Conservation (phyloP, 2,113 vertebrate species). For the Bucco capensis region DNA sequence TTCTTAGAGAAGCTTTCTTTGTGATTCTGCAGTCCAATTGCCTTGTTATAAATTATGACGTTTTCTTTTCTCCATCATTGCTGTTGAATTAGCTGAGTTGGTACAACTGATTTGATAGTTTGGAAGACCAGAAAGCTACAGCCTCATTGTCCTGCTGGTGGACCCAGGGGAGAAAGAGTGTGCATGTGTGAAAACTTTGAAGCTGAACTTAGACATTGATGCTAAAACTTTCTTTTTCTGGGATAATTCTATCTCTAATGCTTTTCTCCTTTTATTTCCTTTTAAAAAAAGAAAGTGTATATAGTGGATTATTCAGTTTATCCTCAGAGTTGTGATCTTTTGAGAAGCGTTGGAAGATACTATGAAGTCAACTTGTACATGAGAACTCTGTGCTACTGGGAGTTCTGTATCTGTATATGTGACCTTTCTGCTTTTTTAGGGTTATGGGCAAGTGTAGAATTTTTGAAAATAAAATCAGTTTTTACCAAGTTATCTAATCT, state of each 20-base stretch:
- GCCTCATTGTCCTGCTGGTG: background rate
- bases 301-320: background rate
- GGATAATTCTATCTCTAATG: background rate
- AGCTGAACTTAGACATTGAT: background rate
- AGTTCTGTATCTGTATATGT: background rate
- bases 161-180: background rate
- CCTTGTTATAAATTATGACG: background rate
- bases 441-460: background rate
- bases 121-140: background rate
- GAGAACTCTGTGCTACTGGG: background rate
- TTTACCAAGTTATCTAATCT: background rate
- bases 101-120: background rate
- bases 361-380: background rate
- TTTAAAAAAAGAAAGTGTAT: background rate
- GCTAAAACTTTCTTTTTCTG: background rate
- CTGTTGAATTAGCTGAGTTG: background rate
- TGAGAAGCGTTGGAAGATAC: background rate
- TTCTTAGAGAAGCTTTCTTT: background rate
- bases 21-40: background rate
- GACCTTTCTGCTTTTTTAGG: background rate
- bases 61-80: background rate
- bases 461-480: background rate
- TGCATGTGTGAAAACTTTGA: background rate
- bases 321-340: background rate
- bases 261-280: background rate